phyloP scores from a whole-genome alignment of 1,140 invertebrate genomes.

The Pristionchus pacificus region DNA sequence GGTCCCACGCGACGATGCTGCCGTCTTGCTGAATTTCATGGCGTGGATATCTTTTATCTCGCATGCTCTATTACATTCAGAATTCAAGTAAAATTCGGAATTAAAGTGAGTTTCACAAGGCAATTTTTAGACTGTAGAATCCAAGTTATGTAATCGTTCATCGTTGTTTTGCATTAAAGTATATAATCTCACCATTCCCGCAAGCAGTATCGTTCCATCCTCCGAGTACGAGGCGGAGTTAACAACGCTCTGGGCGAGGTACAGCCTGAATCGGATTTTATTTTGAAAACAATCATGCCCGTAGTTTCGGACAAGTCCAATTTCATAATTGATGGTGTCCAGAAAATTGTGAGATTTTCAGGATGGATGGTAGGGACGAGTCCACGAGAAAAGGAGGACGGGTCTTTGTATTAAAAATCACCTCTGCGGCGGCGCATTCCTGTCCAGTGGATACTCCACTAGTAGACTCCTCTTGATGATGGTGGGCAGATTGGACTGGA shows the following conservation, averaged over 20 bases:
- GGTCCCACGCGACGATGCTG: slow-evolving; percentile 1
- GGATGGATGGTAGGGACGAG: too few species aligned
- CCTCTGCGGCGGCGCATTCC: not conserved
- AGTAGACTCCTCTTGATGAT: not conserved
- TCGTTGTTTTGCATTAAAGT: not conserved
- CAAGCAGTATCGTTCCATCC: slow-evolving; percentile 2
- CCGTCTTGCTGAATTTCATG: slow-evolving; percentile 8
- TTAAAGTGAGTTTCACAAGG: not conserved
- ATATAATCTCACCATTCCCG: slow-evolving; percentile 7
- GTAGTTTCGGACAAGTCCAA: too few species aligned
- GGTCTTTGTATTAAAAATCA: too few species aligned
- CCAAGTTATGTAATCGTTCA: not conserved
- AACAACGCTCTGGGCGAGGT: not conserved
- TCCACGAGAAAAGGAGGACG: too few species aligned
- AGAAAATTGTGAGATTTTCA: too few species aligned
- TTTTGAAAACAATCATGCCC: too few species aligned
- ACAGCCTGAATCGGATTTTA: not conserved
- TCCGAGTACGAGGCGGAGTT: not conserved
- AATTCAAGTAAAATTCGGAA: not conserved
- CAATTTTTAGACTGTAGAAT: not conserved
- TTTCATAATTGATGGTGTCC: too few species aligned
- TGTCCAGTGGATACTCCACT: not conserved
- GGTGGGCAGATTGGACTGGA: not conserved
- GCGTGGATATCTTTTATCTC: not conserved
- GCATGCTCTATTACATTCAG: too few species aligned